Evolutionary conservation across 2,888 invertebrate species (phyloP).

Genomic region (Dasypogon diadema): DNA sequence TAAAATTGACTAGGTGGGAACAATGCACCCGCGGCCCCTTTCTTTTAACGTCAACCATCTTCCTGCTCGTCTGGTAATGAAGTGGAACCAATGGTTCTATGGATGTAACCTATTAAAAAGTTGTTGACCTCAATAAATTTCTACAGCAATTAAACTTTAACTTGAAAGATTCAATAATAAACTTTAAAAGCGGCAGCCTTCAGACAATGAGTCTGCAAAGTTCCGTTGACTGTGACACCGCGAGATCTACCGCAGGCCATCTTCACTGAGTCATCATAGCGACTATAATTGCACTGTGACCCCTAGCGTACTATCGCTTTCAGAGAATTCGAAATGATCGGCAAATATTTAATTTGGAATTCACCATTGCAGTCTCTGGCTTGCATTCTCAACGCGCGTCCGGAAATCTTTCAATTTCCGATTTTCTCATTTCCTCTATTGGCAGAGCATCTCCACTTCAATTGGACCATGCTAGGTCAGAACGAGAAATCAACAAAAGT

Average conservation of each 20-base stretch:
- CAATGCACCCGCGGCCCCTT: conserved; percentile 12
- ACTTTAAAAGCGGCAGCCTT: neutral
- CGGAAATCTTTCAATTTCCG: conserved; percentile 17
- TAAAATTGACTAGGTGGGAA: conserved; percentile 15
- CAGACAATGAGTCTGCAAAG: neutral
- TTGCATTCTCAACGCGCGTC: neutral
- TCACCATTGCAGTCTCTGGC: neutral
- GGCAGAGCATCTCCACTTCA: neutral
- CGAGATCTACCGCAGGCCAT: neutral
- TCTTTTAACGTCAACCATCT: conserved; percentile 2
- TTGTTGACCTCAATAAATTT: conserved; percentile 36
- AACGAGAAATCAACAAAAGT: neutral
- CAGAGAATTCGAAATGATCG: neutral
- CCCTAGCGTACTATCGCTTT: neutral
- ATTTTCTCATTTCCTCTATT: neutral
- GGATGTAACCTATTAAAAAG: conserved; percentile 19
- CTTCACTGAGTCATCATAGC: neutral
- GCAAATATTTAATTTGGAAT: neutral
- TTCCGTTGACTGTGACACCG: neutral
- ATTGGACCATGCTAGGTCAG: neutral
- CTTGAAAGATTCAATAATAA: conserved; percentile 27
- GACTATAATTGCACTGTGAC: neutral
- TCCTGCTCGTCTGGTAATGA: conserved; percentile 10
- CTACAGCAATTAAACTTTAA: conserved; percentile 40
- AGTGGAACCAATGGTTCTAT: conserved; percentile 43